Base-by-base conservation (phyloP, 2,888 invertebrate species). In the Polyommatus iphigenia region DNA sequence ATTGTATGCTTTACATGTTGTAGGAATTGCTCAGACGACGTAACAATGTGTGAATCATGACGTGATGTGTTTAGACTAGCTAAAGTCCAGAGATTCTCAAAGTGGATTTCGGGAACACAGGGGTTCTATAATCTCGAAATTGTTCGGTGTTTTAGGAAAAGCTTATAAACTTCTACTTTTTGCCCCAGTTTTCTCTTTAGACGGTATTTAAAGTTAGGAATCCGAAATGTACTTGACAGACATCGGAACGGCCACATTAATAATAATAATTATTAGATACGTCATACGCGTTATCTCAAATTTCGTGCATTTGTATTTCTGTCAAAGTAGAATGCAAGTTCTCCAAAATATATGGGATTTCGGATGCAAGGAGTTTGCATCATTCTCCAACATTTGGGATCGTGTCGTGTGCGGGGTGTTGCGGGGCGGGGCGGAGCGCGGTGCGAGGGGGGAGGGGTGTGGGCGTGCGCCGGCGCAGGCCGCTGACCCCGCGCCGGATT, bases 401-500 rank as follows among this genome's bases (percentile, higher is more conserved):
- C 24, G 24, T 75, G 75, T 50, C 75, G 75, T 18, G 54, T 29
- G 75, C 46, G 73, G 73, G 46, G 50, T 29, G 29, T 18, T 15
- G 54, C 54, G 59, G 29, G 29, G 71, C 32, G 71, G 29, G 18
- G 36, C 32, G 71, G 29, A 7, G 36, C 32, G 71, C 18, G n/a
- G 73, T 15, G 50, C 2, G 8, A 10, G 10, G 46, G 46, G 36
- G 59, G 76, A 86, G 86, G 80, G 86, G 86, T 83, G 76, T 78
- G 78, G 36, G 80, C 78, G 79, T 78, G 80, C 79, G 83, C 80
- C 79, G 79, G 80, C 80, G 77, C 77, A 80, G 84, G 82, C 78
- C 85, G 82, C 77, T 85, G 90, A 91, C 91, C 91, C 90, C 90
- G 88, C 86, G 85, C 86, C 91, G 86, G 89, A 91, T 87, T 91